These are phyloP conservation scores for Pimephales promelas DNA, from an alignment of 2,113 vertebrate species.

Conservation along the genomic window DNA sequence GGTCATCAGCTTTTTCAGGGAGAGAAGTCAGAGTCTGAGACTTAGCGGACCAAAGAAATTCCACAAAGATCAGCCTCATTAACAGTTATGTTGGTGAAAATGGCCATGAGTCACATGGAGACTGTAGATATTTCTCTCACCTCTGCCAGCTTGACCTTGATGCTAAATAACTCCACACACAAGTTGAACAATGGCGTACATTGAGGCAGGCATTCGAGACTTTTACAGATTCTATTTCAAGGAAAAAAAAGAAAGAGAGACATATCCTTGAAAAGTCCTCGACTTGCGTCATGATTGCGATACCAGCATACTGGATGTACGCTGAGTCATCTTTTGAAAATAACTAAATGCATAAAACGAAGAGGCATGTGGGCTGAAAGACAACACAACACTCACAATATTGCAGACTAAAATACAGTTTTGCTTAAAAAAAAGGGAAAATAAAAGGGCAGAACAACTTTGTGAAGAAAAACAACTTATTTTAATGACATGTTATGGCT, in stretches of 20 bases:
- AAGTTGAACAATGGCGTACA: conserved; percentile 48
- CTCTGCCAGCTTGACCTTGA: conserved; percentile 37
- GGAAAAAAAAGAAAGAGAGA: conserved; percentile 11
- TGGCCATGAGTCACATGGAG: conserved; percentile 1
- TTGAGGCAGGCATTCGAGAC: conserved; percentile 34
- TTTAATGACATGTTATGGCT: conserved; percentile 48
- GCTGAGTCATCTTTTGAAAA: conserved; percentile 35
- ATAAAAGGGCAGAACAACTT: neutral
- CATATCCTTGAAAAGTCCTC: conserved; percentile 55
- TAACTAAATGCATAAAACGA: conserved; percentile 21
- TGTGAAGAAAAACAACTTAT: conserved; percentile 25
- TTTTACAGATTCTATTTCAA: conserved; percentile 44
- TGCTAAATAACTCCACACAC: conserved; percentile 31
- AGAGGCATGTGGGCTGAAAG: conserved; percentile 21
- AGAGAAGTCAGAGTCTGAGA: neutral
- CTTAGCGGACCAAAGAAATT: neutral
- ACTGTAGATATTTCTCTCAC: neutral
- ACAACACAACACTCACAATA: neutral
- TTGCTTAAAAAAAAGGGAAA: neutral
- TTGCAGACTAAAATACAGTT: neutral
- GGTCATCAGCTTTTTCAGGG: conserved; percentile 36
- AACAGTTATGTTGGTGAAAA: neutral
- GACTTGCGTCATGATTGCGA: conserved; percentile 27
- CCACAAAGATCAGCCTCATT: neutral
- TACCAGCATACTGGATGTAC: neutral